Evolutionary conservation across 2,888 invertebrate species (phyloP).

Genomic region (Spialia ferax): DNA sequence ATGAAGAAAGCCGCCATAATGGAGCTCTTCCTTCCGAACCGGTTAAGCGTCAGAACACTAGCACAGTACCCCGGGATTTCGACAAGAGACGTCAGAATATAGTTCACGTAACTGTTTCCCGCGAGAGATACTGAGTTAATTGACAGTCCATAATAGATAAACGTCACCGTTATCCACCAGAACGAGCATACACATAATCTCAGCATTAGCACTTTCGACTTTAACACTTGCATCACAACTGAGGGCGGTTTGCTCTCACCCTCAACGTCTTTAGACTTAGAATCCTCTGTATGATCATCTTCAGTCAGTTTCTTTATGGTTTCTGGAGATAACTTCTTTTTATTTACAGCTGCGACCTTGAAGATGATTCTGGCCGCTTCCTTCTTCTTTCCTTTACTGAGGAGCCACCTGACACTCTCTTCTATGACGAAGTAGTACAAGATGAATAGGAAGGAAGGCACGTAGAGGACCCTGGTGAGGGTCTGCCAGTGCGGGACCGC

Average conservation of each 20-base stretch:
- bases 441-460: conserved; percentile 88
- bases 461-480: conserved; percentile 87
- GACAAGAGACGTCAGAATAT: conserved; percentile 88
- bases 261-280: conserved; percentile 8
- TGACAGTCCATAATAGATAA: conserved; percentile 93
- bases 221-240: conserved; percentile 59
- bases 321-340: conserved; percentile 69
- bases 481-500: conserved; percentile 88
- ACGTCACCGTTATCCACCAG: conserved; percentile 93
- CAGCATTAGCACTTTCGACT: conserved; percentile 79
- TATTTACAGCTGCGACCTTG: conserved; percentile 76
- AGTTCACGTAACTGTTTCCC: conserved; percentile 92
- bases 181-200: conserved; percentile 89
- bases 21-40: conserved; percentile 86
- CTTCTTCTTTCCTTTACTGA: conserved; percentile 85
- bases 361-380: conserved; percentile 76
- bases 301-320: conserved; percentile 57
- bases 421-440: conserved; percentile 88
- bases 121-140: conserved; percentile 91
- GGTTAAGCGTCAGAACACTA: conserved; percentile 86
- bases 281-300: conserved; percentile 41
- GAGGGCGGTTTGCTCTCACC: conserved; percentile 45
- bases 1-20: conserved; percentile 86
- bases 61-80: conserved; percentile 89
- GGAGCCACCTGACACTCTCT: conserved; percentile 91